Evolutionary conservation across 1,140 invertebrate genomes (phyloP).

Genomic region (Drosophila sucinea): DNA sequence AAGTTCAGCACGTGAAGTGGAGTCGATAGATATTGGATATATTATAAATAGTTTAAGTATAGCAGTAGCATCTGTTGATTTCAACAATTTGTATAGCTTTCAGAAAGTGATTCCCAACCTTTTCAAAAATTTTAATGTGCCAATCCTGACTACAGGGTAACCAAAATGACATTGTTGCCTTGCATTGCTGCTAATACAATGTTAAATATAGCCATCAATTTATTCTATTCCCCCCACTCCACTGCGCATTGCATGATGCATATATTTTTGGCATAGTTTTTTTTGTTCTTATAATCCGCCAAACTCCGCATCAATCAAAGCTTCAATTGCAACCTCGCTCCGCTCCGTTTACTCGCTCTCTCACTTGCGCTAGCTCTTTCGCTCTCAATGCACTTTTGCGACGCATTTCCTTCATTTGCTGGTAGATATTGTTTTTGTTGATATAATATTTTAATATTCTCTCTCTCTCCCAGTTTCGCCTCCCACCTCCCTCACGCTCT

Average conservation of each 20-base stretch:
- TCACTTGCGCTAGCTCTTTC: conserved; percentile 15
- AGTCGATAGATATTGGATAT: background rate
- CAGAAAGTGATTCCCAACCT: no score
- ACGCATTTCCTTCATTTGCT: conserved; percentile 53
- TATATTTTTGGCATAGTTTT: conserved; percentile 37
- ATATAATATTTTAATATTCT: conserved; percentile 48
- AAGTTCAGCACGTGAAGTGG: background rate
- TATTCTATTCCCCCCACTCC: conserved; percentile 29
- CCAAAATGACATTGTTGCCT: conserved; percentile 36
- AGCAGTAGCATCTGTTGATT: no score
- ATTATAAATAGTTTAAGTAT: background rate
- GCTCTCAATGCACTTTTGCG: conserved; percentile 57
- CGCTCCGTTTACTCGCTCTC: background rate
- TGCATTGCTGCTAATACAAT: conserved; percentile 43
- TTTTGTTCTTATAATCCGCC: conserved; percentile 21
- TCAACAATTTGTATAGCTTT: no score
- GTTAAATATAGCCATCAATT: conserved; percentile 47
- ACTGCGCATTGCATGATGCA: conserved; percentile 19
- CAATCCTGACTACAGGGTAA: background rate
- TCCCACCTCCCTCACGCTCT: conserved; percentile 22
- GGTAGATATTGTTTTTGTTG: conserved; percentile 34
- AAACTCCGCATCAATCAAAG: conserved; percentile 56
- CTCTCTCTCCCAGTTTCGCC: background rate
- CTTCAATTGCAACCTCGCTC: conserved; percentile 30
- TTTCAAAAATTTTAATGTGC: no score